Evolutionary conservation across 2,888 invertebrate species (phyloP).

Genomic region (Hypselothyrea guttata): DNA sequence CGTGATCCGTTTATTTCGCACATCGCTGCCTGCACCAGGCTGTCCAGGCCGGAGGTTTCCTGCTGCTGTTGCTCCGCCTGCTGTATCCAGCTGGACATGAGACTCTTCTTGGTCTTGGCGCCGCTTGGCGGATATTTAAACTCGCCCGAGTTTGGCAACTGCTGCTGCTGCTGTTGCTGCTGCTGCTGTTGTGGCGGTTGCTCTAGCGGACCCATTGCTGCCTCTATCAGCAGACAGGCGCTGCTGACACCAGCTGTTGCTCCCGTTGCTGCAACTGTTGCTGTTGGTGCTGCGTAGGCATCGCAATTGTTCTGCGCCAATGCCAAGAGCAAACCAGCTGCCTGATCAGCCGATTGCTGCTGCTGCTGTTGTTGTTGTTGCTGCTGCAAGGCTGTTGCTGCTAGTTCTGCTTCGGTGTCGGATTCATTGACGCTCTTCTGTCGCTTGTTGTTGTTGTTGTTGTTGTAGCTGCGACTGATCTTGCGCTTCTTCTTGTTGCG

Average conservation of each 20-base stretch:
- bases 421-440: conserved; percentile 84
- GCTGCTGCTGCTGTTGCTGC: conserved; percentile 36
- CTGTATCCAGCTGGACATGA: conserved; percentile 95
- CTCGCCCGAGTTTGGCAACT: conserved; percentile 80
- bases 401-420: conserved; percentile 87
- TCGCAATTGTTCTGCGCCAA: conserved; percentile 82
- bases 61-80: conserved; percentile 83
- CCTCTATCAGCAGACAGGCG: conserved; percentile 91
- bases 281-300: conserved; percentile 43
- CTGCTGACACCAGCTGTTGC: conserved; percentile 84
- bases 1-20: conserved; percentile 69
- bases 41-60: conserved; percentile 52
- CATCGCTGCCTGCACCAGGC: conserved; percentile 66
- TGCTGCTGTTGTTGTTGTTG: conserved; percentile 25
- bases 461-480: conserved; percentile 64
- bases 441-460: conserved; percentile 81
- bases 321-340: conserved; percentile 85
- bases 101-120: conserved; percentile 92
- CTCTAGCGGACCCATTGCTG: conserved; percentile 90
- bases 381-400: conserved; percentile 24
- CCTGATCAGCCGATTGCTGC: conserved; percentile 81
- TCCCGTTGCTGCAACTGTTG: background rate
- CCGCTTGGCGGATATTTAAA: conserved; percentile 89
- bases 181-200: conserved; percentile 40
- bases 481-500: conserved; percentile 80